phyloP scores from a whole-genome alignment of 2,113 vertebrate genomes.

The Arothron firmamentum region DNA sequence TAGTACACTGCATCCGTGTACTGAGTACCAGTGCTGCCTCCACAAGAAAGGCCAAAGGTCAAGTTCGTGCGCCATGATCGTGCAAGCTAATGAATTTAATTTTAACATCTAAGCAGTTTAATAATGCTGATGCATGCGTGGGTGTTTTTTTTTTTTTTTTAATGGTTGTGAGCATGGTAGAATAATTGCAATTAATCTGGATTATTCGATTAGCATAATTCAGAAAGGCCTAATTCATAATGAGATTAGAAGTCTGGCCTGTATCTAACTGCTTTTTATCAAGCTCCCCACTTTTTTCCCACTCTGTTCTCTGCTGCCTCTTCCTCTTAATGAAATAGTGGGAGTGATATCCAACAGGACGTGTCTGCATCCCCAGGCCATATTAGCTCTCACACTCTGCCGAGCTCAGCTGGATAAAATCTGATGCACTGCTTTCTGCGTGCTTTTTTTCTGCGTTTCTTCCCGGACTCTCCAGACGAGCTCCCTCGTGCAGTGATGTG shows the following conservation, averaged over 20 bases:
- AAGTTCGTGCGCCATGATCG: neutral
- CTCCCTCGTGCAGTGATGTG: constrained; percentile 5
- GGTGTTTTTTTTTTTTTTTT: neutral
- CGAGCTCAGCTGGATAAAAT: constrained; percentile 43
- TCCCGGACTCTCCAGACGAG: constrained; percentile 16
- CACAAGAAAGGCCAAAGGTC: neutral
- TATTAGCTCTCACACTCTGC: constrained; percentile 39
- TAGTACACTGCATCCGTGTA: neutral
- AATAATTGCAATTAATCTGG: constrained; percentile 43
- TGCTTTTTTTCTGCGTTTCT: constrained; percentile 27
- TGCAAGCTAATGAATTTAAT: neutral
- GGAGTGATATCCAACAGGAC: constrained; percentile 44
- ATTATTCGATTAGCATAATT: constrained; percentile 39
- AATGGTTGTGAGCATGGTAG: constrained; percentile 8
- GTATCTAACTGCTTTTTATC: constrained; percentile 8
- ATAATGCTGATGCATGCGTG: neutral
- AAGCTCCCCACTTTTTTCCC: constrained; percentile 9
- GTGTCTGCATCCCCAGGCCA: constrained; percentile 42
- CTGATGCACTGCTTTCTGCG: constrained; percentile 28
- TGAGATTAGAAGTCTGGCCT: constrained; percentile 26
- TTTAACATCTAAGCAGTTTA: neutral
- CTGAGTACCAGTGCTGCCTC: neutral
- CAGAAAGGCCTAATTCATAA: constrained; percentile 20
- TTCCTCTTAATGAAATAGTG: constrained; percentile 25
- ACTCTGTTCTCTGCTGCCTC: constrained; percentile 10